Conservation (phyloP, 2,113 vertebrate species). For the Indicator indicator region DNA sequence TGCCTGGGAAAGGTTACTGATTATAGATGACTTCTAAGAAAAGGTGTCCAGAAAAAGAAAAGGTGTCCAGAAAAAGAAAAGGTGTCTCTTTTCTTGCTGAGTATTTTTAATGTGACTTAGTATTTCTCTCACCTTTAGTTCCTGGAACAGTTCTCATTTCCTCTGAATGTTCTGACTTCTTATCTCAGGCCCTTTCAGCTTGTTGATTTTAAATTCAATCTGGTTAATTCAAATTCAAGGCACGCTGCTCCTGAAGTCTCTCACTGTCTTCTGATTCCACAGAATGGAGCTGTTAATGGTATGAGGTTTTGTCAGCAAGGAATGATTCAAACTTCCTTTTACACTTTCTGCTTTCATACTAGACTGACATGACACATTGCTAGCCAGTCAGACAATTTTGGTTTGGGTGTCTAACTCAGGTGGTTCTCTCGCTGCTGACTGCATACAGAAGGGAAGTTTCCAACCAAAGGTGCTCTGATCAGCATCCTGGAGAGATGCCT, state of each 20-base stretch:
- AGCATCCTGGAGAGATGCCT: neutral
- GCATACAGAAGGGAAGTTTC: neutral
- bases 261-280: neutral
- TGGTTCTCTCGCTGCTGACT: neutral
- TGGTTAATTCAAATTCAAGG: slow-evolving; percentile 47
- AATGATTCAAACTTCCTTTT: neutral
- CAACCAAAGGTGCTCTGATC: neutral
- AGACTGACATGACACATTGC: neutral
- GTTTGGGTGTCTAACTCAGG: neutral
- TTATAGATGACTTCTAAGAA: slow-evolving; percentile 37
- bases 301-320: neutral
- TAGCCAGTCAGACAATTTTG: neutral
- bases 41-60: slow-evolving; percentile 37
- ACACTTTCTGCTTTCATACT: neutral
- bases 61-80: slow-evolving; percentile 32
- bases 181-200: slow-evolving; percentile 47
- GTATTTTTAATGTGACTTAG: slow-evolving; percentile 50
- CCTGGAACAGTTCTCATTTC: slow-evolving; percentile 57
- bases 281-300: neutral
- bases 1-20: slow-evolving; percentile 45
- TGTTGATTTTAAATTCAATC: slow-evolving; percentile 62
- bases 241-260: slow-evolving; percentile 11
- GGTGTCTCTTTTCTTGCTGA: slow-evolving; percentile 9
- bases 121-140: slow-evolving; percentile 62
- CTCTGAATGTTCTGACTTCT: slow-evolving; percentile 55